Percentiles rank a stretch among this genome's conserved stretches.
Evolutionary conservation across 2,797 vertebrate species (phyloP).

Genomic region (Aselliscus stoliczkanus): DNA sequence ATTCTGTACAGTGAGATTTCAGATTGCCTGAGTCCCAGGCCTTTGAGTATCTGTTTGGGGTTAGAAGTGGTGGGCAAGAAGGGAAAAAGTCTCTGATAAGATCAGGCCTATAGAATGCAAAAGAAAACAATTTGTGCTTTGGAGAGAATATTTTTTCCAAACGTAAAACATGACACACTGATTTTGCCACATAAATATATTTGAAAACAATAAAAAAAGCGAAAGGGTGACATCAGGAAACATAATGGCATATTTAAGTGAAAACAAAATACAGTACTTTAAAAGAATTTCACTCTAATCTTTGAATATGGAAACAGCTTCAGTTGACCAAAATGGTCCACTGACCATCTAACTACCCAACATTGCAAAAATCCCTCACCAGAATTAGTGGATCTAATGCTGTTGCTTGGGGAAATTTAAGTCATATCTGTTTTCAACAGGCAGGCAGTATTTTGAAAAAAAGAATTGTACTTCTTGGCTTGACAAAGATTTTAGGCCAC

Average conservation of each 20-base stretch:
- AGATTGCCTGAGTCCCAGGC: not conserved
- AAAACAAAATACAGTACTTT: not conserved
- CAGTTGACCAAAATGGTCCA: not conserved
- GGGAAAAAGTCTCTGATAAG: not conserved
- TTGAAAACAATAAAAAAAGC: not conserved
- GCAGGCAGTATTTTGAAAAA: constrained; percentile 11
- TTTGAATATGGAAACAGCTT: constrained; percentile 20
- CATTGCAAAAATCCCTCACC: not conserved
- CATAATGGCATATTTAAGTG: not conserved
- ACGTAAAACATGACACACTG: not conserved
- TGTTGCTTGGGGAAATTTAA: not conserved
- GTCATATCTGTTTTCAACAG: constrained; percentile 5
- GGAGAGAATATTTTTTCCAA: not conserved
- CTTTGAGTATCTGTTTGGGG: not conserved
- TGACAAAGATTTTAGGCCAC: not conserved
- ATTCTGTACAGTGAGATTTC: not conserved
- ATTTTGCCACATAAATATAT: constrained; percentile 20
- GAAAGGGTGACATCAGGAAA: not conserved
- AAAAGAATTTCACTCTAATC: not conserved
- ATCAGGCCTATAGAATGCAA: not conserved
- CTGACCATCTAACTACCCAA: not conserved
- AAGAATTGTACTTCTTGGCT: not conserved
- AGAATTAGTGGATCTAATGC: not conserved
- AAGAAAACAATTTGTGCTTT: not conserved
- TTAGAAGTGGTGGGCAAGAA: not conserved